These are phyloP conservation scores for Thera britannica DNA, from an alignment of 2,888 invertebrate genomes.

Conservation along the genomic window DNA sequence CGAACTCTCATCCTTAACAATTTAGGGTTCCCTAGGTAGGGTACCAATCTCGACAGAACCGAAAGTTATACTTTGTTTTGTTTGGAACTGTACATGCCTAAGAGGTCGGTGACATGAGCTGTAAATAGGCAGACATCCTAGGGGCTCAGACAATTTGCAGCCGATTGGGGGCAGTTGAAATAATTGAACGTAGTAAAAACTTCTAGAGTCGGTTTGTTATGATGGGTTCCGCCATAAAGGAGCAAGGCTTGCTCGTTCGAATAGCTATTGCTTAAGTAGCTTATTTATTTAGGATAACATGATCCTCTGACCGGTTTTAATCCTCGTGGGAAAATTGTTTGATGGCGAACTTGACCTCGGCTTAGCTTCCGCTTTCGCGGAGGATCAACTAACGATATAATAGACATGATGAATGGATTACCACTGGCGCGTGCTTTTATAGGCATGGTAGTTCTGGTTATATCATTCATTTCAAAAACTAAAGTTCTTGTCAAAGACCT, in stretches of 20 bases:
- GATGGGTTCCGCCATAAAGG: constrained; percentile 6
- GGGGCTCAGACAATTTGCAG: not conserved
- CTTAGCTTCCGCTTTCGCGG: no score
- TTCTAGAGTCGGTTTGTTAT: not conserved
- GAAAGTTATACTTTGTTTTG: constrained; percentile 8
- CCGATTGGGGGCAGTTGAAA: not conserved
- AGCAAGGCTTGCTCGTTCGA: not conserved
- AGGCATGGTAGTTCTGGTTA: no score
- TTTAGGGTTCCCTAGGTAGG: constrained; percentile 5
- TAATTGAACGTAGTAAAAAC: constrained; percentile 3
- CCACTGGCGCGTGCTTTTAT: no score
- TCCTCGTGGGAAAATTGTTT: not conserved
- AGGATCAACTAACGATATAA: no score
- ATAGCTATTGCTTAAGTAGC: not conserved
- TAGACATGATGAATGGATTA: no score
- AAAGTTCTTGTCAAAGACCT: no score
- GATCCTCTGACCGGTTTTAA: no score
- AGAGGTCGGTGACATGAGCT: constrained; percentile 15
- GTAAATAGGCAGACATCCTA: not conserved
- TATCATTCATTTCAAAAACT: no score
- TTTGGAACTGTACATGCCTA: constrained; percentile 5
- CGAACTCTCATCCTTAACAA: constrained; percentile 2
- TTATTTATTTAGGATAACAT: no score
- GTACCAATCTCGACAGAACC: constrained; percentile 11
- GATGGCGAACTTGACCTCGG: no score